Base-by-base conservation (phyloP, 2,113 vertebrate species). In the Anoura caudifer region DNA sequence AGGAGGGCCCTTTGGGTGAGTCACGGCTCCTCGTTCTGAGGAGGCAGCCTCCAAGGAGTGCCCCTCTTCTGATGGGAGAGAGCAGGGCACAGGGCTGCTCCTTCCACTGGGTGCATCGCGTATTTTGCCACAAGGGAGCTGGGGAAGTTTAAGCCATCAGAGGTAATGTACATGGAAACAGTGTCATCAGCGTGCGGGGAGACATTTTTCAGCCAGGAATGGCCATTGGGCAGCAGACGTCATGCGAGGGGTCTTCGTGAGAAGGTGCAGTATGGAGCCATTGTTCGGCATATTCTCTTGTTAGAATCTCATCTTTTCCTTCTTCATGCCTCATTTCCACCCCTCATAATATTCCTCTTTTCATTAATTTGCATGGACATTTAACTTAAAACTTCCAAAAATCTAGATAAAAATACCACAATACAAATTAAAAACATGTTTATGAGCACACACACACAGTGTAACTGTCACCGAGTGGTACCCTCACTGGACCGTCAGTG, bases 341-440 rank as follows among this genome's bases (percentile, higher is more conserved):
- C 16, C 26, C 28, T 59, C 1, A 0, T 5, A 4, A 31, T 63
- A 56, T 2, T 54, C 41, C 65, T 59, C n/a, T 88, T 84, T 77
- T 72, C 26, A 41, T 90, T 61, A 33, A 28, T 85, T 79, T 56
- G 80, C 72, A 36, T 69, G 85, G 33, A 54, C 65, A 47, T 72
- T 52, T 88, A 45, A 72, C n/a, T 43, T 47, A 82, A 26, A 19
- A 75, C 36, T 86, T 93, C n/a, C 41, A 95, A 86, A 90, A 69
- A 85, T 4, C 11, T 76, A 38, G 6, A 5, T 59, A 82, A 75
- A 87, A 87, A 14, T 59, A 41, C 14, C 79, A n/a, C 50, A 38
- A 52, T 50, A 16, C 63, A 73, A 45, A 17, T 59, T 17, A 61
- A 15, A 56, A 41, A 10, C 22, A 36, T n/a, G 36, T 86, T 10